Percentiles rank a stretch among this genome's conserved stretches.
phyloP scores from a whole-genome alignment of 1,140 invertebrate species.

The Notospermus geniculatus region DNA sequence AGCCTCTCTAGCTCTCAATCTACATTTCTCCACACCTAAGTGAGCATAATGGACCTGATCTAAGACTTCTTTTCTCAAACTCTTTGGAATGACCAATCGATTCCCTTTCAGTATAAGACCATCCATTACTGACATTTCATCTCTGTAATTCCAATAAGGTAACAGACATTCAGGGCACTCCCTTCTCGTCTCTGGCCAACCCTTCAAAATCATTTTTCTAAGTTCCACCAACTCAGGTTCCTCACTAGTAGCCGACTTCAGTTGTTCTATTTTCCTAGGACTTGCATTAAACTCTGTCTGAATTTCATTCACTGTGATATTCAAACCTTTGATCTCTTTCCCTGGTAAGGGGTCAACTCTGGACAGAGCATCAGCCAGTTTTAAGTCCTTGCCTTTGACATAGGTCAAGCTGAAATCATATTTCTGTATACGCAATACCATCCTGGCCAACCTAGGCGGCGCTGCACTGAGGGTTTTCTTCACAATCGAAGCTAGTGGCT shows the following conservation, averaged over 20 bases:
- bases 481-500: constrained; percentile 23
- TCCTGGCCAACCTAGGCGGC: constrained; percentile 15
- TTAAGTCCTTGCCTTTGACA: constrained; percentile 45
- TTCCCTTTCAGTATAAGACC: constrained; percentile 48
- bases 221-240: too few species aligned
- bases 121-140: constrained; percentile 43
- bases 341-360: too few species aligned
- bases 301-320: too few species aligned
- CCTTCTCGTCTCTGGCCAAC: too few species aligned
- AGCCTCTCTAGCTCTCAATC: constrained; percentile 45
- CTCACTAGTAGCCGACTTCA: too few species aligned
- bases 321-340: too few species aligned
- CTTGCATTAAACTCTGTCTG: too few species aligned
- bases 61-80: constrained; percentile 44
- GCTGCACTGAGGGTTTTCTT: constrained; percentile 20
- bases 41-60: constrained; percentile 54
- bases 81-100: constrained; percentile 48
- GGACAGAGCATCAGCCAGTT: constrained; percentile 49
- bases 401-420: constrained; percentile 48
- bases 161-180: too few species aligned
- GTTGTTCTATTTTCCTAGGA: too few species aligned
- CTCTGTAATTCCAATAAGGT: constrained; percentile 44
- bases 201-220: too few species aligned
- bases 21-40: constrained; percentile 54
- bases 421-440: constrained; percentile 42